Conservation (phyloP, 2,113 vertebrate genomes). For the Capra hircus region DNA sequence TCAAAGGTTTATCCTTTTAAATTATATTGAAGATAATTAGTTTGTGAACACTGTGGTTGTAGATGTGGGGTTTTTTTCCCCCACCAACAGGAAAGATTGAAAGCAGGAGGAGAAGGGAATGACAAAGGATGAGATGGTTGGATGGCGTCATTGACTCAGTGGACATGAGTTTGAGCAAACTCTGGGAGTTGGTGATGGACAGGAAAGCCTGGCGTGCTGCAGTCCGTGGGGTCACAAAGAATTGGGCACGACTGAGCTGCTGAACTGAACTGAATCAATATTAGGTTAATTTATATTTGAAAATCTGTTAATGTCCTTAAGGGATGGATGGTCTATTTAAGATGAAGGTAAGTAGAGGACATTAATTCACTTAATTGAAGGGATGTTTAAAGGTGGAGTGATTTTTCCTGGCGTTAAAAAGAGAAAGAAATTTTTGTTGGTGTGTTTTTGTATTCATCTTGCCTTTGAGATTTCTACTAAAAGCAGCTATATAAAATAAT, state of each 20-base stretch:
- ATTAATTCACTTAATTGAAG: background rate
- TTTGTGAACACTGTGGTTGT: background rate
- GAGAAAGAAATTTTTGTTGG: background rate
- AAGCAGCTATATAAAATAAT: constrained; percentile 21
- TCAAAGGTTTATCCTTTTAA: background rate
- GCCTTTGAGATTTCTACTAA: background rate
- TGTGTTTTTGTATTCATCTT: constrained; percentile 2
- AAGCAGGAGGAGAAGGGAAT: background rate
- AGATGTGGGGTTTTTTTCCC: rapidly evolving
- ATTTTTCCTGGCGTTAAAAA: background rate
- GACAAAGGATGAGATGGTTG: background rate
- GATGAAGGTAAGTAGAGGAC: background rate
- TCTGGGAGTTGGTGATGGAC: background rate
- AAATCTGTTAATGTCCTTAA: background rate
- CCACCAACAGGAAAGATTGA: background rate
- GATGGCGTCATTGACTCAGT: background rate
- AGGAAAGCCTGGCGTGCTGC: background rate
- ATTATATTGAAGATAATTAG: background rate
- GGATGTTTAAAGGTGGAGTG: background rate
- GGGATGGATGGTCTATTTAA: background rate
- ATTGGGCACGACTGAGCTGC: background rate
- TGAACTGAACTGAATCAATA: background rate
- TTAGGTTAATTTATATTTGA: constrained; percentile 26
- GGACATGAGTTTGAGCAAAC: background rate
- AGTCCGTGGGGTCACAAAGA: background rate